Conservation (phyloP, 2,797 vertebrate species). For the Sternarchorhynchus goeldii region DNA sequence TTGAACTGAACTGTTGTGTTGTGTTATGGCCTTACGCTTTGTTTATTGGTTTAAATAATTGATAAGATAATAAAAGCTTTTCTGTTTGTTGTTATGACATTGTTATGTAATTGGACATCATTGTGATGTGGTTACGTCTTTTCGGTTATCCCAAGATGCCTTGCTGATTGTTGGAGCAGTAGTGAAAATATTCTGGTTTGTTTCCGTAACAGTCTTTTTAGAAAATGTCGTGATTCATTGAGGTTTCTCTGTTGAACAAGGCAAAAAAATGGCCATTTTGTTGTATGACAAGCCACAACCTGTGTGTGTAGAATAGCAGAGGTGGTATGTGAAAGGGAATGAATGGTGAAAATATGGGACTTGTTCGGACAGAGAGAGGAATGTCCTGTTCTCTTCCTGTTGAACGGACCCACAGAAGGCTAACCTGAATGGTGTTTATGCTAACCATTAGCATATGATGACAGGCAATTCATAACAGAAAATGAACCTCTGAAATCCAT, state of each 20-base stretch:
- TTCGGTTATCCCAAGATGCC: background rate
- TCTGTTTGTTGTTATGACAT: too few species aligned
- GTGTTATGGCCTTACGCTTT: too few species aligned
- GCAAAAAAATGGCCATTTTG: constrained; percentile 25
- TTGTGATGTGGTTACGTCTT: background rate
- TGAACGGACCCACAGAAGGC: constrained; percentile 46
- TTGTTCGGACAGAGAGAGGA: constrained; percentile 52
- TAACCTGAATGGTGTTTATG: constrained; percentile 31
- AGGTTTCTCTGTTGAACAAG: background rate
- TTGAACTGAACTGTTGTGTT: too few species aligned
- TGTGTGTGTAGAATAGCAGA: constrained; percentile 60
- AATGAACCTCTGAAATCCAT: constrained; percentile 26
- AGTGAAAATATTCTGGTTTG: background rate
- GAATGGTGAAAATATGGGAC: constrained; percentile 30
- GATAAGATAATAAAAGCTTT: too few species aligned
- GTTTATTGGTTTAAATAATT: too few species aligned
- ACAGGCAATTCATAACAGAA: constrained; percentile 18
- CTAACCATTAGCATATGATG: background rate
- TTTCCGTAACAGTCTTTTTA: background rate
- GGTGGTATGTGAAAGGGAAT: constrained; percentile 54
- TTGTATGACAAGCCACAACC: constrained; percentile 67
- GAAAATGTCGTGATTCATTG: background rate
- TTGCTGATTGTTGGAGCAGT: background rate
- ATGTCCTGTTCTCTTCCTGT: constrained; percentile 30
- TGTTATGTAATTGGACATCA: too few species aligned